phyloP scores from a whole-genome alignment of 2,113 vertebrate species.

The Balaeniceps rex region DNA sequence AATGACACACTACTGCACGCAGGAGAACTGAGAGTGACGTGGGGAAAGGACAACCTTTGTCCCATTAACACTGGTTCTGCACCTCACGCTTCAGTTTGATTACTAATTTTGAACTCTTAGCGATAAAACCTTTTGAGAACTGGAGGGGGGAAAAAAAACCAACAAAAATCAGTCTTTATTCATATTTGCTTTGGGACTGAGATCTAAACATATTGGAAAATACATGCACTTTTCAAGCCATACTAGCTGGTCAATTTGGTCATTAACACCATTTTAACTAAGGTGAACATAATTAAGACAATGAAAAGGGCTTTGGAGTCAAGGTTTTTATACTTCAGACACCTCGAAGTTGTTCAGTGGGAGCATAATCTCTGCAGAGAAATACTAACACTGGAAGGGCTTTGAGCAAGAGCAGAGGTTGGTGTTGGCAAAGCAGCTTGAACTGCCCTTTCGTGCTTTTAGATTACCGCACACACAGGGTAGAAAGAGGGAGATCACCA shows the following conservation, averaged over 20 bases:
- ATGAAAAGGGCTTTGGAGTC: neutral
- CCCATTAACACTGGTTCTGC: neutral
- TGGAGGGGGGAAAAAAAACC: neutral
- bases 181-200: neutral
- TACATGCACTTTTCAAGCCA: neutral
- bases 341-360: neutral
- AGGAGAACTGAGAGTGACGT: neutral
- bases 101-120: neutral
- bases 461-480: neutral
- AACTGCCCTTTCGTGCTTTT: neutral
- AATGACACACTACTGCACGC: fast-evolving
- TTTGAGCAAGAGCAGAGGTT: neutral
- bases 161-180: neutral
- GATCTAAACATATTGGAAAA: neutral
- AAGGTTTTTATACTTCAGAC: neutral
- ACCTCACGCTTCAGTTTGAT: neutral
- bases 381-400: fast-evolving
- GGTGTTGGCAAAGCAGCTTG: neutral
- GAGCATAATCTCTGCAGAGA: neutral
- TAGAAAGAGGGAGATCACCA: neutral
- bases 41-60: neutral
- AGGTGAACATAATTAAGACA: neutral
- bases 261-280: neutral
- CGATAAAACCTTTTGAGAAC: neutral
- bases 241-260: neutral